These are phyloP conservation scores for Drosophila watanabei DNA, from an alignment of 1,140 invertebrate genomes.

Conservation along the genomic window DNA sequence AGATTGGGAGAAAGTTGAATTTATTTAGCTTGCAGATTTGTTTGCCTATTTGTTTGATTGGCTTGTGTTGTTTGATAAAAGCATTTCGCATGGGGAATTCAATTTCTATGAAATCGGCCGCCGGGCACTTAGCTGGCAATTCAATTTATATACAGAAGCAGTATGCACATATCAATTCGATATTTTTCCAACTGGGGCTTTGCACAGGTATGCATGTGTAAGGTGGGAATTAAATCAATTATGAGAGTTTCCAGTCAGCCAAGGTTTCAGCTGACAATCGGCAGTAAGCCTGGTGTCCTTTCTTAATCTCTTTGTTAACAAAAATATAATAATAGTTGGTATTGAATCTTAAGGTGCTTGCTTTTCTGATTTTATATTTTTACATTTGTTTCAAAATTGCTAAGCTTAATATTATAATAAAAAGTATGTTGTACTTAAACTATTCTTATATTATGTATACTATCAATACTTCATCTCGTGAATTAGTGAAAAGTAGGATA, in stretches of 20 bases:
- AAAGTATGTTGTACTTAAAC: too few relatives aligned
- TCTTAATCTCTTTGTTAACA: background rate
- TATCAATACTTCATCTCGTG: too few relatives aligned
- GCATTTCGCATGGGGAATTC: constrained; percentile 45
- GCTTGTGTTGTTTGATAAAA: constrained; percentile 51
- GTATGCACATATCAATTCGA: constrained; percentile 7
- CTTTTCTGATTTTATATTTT: background rate
- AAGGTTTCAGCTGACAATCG: background rate
- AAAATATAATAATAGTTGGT: background rate
- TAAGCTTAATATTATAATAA: background rate
- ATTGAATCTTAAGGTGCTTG: background rate
- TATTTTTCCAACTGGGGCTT: constrained; percentile 11
- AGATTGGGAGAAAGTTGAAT: constrained; percentile 40
- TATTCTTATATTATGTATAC: too few relatives aligned
- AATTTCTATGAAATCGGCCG: constrained; percentile 41
- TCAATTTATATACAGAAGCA: constrained; percentile 17
- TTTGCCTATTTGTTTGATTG: constrained; percentile 74
- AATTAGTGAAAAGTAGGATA: too few relatives aligned
- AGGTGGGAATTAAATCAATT: constrained; percentile 1
- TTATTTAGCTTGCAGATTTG: constrained; percentile 62
- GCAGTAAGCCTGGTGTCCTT: background rate
- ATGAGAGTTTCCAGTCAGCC: background rate
- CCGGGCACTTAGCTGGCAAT: constrained; percentile 18
- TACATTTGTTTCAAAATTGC: background rate
- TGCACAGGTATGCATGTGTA: background rate